Evolutionary conservation across 2,888 invertebrate species (phyloP).

Genomic region (Aquatica leii): DNA sequence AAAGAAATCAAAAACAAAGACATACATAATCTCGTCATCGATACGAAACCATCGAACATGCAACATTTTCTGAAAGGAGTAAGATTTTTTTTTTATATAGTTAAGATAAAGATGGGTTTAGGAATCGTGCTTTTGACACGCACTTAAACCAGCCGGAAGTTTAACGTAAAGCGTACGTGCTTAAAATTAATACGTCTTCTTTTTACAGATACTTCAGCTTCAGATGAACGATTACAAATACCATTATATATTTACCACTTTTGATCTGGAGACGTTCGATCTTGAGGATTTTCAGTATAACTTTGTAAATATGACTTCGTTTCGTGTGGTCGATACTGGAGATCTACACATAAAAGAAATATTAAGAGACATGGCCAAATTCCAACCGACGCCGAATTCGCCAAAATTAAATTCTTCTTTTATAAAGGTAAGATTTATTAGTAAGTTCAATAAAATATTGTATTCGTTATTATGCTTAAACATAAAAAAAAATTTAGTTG

Average conservation of each 20-base stretch:
- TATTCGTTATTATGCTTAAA: too few relatives aligned
- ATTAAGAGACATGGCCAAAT: constrained; percentile 75
- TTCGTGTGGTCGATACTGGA: constrained; percentile 75
- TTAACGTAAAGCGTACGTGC: constrained; percentile 8
- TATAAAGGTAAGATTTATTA: constrained; percentile 53
- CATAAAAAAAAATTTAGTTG: too few relatives aligned
- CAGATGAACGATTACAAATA: constrained; percentile 88
- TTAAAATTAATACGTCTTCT: constrained; percentile 13
- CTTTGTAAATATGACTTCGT: constrained; percentile 79
- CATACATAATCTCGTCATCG: constrained; percentile 79
- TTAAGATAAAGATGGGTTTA: neutral
- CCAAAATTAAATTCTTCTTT: constrained; percentile 54
- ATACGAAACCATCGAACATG: constrained; percentile 77
- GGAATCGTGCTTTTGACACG: constrained; percentile 4
- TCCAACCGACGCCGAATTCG: constrained; percentile 60
- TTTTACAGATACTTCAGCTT: constrained; percentile 75
- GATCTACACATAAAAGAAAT: constrained; percentile 72
- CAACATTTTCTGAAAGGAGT: constrained; percentile 79
- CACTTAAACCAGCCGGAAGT: constrained; percentile 11
- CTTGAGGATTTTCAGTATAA: constrained; percentile 79
- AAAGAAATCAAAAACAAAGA: constrained; percentile 79
- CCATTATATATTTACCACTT: constrained; percentile 82
- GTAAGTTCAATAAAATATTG: too few relatives aligned
- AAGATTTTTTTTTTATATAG: constrained; percentile 52
- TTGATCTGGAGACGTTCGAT: constrained; percentile 73